A percentile compares a stretch with the other conserved stretches of the same genome.
phyloP scores from a whole-genome alignment of 2,888 invertebrate genomes.

The Lochmaea capreae region DNA sequence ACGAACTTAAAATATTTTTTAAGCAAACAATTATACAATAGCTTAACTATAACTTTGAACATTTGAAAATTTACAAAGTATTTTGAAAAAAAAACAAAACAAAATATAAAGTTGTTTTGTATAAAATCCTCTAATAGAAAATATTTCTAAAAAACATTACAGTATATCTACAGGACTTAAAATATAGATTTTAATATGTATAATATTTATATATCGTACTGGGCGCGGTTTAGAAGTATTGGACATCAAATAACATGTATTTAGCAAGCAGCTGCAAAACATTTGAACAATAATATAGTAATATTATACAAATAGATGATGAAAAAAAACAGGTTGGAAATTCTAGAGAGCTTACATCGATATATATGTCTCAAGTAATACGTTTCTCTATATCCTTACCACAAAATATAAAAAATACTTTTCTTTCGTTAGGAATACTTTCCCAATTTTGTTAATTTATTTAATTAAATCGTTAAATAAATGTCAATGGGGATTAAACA shows the following conservation, averaged over 20 bases:
- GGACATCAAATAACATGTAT: conserved; percentile 6
- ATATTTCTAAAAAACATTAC: conserved; percentile 8
- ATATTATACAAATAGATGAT: neutral
- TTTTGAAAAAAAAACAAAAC: neutral
- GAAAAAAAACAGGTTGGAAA: neutral
- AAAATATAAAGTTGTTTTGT: neutral
- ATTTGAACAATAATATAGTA: neutral
- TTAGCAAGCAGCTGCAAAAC: conserved; percentile 4
- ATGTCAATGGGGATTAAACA: conserved; percentile 52
- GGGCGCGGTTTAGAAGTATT: conserved; percentile 4
- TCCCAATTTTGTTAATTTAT: conserved; percentile 4
- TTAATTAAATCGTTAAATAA: conserved; percentile 44
- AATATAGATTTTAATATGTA: neutral
- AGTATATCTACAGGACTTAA: conserved; percentile 5
- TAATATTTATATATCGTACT: conserved; percentile 2
- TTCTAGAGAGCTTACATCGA: conserved; percentile 6
- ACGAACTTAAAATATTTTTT: conserved; percentile 19
- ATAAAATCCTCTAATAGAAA: conserved; percentile 9
- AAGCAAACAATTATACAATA: neutral
- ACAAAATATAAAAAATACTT: conserved; percentile 16
- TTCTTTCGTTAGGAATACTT: conserved; percentile 1
- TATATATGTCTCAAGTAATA: neutral
- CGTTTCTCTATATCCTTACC: conserved; percentile 6
- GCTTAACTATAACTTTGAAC: neutral
- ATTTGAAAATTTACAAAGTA: conserved; percentile 1